Percentiles rank a stretch among this genome's conserved stretches.
phyloP scores from a whole-genome alignment of 2,888 invertebrate genomes.

The Pollenia angustigena region DNA sequence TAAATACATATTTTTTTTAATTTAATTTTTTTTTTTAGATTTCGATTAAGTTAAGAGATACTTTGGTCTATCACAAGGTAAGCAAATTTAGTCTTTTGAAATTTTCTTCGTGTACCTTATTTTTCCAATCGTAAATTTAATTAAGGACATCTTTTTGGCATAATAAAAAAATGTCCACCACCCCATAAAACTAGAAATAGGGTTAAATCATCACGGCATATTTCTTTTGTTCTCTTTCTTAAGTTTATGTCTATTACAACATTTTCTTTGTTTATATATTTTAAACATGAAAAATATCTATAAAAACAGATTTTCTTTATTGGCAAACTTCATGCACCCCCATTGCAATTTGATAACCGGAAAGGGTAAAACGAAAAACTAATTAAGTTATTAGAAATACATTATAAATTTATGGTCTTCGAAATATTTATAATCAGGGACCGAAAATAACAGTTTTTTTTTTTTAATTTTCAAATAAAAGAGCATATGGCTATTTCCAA shows the following conservation, averaged over 20 bases:
- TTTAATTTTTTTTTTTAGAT: too few species aligned
- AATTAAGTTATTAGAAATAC: slow-evolving; percentile 42
- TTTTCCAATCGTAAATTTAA: background rate
- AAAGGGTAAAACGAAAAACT: slow-evolving; percentile 11
- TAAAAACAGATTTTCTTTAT: slow-evolving; percentile 43
- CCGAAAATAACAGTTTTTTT: too few species aligned
- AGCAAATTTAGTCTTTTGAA: background rate
- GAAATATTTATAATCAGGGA: background rate
- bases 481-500: too few species aligned
- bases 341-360: background rate
- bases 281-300: slow-evolving; percentile 41
- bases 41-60: too few species aligned
- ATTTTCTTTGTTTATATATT: slow-evolving; percentile 44
- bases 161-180: background rate
- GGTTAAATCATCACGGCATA: slow-evolving; percentile 48
- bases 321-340: background rate
- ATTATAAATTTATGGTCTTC: slow-evolving; percentile 22
- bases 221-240: background rate
- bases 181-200: background rate
- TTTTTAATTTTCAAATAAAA: too few species aligned
- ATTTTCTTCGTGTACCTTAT: background rate
- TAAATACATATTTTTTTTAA: too few species aligned
- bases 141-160: background rate
- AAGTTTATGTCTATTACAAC: background rate
- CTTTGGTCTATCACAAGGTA: background rate